These are phyloP conservation scores for Diabrotica undecimpunctata DNA, from an alignment of 1,140 invertebrate species.

Conservation along the genomic window DNA sequence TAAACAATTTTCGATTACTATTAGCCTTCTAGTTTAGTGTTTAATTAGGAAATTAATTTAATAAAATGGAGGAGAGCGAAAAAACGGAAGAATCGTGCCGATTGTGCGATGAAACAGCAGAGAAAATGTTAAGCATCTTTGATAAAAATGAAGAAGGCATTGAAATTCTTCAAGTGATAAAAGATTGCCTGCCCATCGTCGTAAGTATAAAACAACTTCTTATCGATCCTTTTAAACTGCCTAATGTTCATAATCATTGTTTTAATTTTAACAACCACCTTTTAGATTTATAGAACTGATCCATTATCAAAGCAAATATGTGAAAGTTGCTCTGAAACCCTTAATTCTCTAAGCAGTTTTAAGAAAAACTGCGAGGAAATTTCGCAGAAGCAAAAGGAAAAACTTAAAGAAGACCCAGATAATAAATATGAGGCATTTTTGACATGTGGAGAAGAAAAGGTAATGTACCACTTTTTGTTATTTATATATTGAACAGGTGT, in stretches of 20 bases:
- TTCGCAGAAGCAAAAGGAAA: constrained; percentile 37
- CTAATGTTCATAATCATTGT: not conserved
- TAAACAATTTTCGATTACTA: not conserved
- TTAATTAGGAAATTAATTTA: constrained; percentile 9
- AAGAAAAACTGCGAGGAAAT: constrained; percentile 37
- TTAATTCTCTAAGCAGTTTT: constrained; percentile 39
- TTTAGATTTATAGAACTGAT: constrained; percentile 45
- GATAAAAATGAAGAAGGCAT: constrained; percentile 40
- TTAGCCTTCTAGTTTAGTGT: constrained; percentile 11
- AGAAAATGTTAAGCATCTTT: constrained; percentile 43
- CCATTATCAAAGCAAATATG: constrained; percentile 45
- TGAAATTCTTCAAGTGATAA: constrained; percentile 42
- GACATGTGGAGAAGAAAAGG: constrained; percentile 27
- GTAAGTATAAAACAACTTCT: constrained; percentile 35
- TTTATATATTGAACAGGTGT: not conserved
- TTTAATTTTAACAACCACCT: constrained; percentile 4
- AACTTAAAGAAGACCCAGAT: constrained; percentile 27
- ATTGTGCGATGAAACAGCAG: constrained; percentile 40
- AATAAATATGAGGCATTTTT: constrained; percentile 32
- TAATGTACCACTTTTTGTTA: constrained; percentile 13
- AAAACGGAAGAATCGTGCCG: constrained; percentile 34
- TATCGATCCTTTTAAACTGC: not conserved
- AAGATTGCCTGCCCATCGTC: constrained; percentile 42
- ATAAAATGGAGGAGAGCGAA: constrained; percentile 21
- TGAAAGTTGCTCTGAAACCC: constrained; percentile 38